Evolutionary conservation across 2,888 invertebrate genomes (phyloP).

Genomic region (Melanchra persicariae): DNA sequence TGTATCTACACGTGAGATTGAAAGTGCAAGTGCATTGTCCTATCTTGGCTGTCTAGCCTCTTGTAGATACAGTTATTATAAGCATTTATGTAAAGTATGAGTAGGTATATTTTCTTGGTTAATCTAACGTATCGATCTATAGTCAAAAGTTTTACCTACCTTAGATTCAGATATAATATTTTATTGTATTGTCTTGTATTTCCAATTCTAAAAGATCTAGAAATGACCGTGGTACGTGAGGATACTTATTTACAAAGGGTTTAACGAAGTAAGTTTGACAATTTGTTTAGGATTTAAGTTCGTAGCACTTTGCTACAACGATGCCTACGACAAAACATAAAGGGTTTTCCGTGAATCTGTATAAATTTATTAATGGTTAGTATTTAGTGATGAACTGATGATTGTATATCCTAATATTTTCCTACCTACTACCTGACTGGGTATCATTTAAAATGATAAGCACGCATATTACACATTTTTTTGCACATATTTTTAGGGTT

Average conservation of each 20-base stretch:
- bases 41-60: constrained; percentile 43
- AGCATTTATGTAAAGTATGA: not conserved
- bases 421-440: not conserved
- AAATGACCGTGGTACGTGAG: not conserved
- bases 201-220: not conserved
- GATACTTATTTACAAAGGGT: not conserved
- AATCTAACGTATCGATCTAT: not conserved
- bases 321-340: not conserved
- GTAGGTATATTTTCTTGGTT: not conserved
- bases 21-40: constrained; percentile 81
- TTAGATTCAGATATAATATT: not conserved
- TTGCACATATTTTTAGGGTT: too few species aligned
- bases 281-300: not conserved
- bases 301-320: not conserved
- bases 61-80: constrained; percentile 15
- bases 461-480: too few species aligned
- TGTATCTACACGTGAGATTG: constrained; percentile 64
- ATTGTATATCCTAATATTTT: too few species aligned
- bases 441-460: not conserved
- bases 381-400: not conserved
- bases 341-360: not conserved
- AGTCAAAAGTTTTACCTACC: not conserved
- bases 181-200: too few species aligned
- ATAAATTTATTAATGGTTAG: not conserved
- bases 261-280: not conserved